Percentiles rank a stretch among this genome's conserved stretches.
phyloP scores from a whole-genome alignment of 2,888 invertebrate genomes.

The Siphlonurus alternatus region DNA sequence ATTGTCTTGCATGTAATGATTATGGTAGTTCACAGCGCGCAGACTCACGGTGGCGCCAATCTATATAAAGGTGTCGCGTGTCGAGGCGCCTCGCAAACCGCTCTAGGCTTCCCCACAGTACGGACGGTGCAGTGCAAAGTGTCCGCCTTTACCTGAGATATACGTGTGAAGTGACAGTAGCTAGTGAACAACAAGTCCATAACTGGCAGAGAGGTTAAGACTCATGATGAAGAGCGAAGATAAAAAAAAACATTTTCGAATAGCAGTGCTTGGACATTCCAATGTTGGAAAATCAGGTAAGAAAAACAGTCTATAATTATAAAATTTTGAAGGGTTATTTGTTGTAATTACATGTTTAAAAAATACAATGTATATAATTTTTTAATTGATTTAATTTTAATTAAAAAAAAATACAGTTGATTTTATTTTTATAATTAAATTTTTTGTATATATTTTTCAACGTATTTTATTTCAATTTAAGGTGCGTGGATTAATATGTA shows the following conservation, averaged over 20 bases:
- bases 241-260: conserved; percentile 23
- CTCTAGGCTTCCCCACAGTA: neutral
- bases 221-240: neutral
- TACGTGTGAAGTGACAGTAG: neutral
- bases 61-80: neutral
- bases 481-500: too few relatives aligned
- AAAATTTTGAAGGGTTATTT: neutral
- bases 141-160: neutral
- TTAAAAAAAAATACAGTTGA: neutral
- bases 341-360: neutral
- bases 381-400: neutral
- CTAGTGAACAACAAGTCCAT: too few relatives aligned
- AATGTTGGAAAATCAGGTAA: conserved; percentile 68
- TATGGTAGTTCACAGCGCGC: too few relatives aligned
- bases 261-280: conserved; percentile 58
- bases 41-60: neutral
- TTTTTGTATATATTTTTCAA: too few relatives aligned
- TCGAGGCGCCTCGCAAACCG: neutral
- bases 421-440: neutral
- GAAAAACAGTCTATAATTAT: conserved; percentile 13
- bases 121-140: neutral
- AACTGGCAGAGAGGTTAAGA: neutral
- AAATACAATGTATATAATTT: neutral
- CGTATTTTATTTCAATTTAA: too few relatives aligned
- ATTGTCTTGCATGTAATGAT: too few relatives aligned